Percentiles rank a stretch among this genome's conserved stretches.
Conservation (phyloP, 2,113 vertebrate species). For the Otolemur garnettii region DNA sequence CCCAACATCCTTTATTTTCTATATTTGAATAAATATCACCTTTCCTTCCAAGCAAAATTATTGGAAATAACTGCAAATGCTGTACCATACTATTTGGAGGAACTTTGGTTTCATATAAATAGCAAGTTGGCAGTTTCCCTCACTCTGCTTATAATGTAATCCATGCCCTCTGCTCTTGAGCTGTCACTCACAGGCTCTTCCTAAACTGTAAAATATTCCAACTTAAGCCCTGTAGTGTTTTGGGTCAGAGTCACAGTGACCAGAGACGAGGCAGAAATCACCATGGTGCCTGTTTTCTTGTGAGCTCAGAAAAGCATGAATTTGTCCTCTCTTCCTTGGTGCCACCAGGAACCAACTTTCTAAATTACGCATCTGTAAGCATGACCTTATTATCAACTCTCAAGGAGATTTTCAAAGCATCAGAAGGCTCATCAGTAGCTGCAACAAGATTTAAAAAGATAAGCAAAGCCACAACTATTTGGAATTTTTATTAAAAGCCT, state of each 20-base stretch:
- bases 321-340: background rate
- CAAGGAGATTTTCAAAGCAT: too few relatives aligned
- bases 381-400: background rate
- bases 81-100: background rate
- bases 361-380: too few relatives aligned
- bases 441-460: background rate
- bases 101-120: background rate
- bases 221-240: background rate
- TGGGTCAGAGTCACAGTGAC: background rate
- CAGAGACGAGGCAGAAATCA: background rate
- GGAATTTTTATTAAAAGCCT: background rate
- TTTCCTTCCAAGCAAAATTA: background rate
- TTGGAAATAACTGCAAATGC: conserved; percentile 39
- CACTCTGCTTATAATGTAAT: background rate
- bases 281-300: background rate
- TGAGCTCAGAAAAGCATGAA: background rate
- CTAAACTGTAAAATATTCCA: background rate
- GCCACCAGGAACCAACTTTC: background rate
- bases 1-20: conserved; percentile 68
- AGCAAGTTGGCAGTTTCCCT: background rate
- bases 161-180: background rate
- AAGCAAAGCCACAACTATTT: background rate
- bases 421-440: background rate
- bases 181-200: background rate
- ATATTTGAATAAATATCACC: conserved; percentile 40